Conservation (phyloP, 2,797 vertebrate species). For the Decapterus maruadsi region DNA sequence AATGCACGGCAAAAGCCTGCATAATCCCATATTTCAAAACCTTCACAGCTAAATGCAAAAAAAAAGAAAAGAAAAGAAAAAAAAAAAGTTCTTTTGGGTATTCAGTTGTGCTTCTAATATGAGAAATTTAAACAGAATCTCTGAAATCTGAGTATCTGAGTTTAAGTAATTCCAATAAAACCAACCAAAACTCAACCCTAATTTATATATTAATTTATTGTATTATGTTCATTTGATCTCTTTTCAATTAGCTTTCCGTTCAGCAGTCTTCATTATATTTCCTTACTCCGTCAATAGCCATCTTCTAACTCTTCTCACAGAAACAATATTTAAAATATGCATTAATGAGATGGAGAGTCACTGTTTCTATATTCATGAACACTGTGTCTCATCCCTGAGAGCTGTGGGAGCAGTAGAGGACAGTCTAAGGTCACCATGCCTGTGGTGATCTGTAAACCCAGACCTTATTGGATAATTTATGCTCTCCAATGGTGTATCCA, state of each 20-base stretch:
- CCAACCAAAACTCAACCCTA: neutral
- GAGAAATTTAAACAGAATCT: too few relatives aligned
- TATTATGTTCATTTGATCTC: neutral
- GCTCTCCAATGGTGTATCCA: neutral
- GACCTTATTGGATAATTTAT: neutral
- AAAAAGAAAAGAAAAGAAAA: too few relatives aligned
- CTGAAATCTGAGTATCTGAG: neutral
- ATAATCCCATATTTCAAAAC: conserved; percentile 4
- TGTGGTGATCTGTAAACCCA: conserved; percentile 21
- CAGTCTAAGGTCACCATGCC: conserved; percentile 34
- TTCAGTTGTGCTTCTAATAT: neutral
- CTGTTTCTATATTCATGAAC: conserved; percentile 25
- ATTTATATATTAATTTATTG: neutral
- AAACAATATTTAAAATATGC: neutral
- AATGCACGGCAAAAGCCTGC: neutral
- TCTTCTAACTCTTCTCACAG: neutral
- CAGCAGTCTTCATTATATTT: neutral
- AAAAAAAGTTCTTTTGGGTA: neutral
- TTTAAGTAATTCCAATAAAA: too few relatives aligned
- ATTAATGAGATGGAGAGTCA: neutral
- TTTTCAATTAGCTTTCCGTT: neutral
- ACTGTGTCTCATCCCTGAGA: conserved; percentile 4
- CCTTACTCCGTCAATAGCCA: neutral
- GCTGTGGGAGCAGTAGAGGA: conserved; percentile 34
- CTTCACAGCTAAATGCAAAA: neutral